phyloP scores from a whole-genome alignment of 1,140 invertebrate species.

The Cheumatopsyche charites region DNA sequence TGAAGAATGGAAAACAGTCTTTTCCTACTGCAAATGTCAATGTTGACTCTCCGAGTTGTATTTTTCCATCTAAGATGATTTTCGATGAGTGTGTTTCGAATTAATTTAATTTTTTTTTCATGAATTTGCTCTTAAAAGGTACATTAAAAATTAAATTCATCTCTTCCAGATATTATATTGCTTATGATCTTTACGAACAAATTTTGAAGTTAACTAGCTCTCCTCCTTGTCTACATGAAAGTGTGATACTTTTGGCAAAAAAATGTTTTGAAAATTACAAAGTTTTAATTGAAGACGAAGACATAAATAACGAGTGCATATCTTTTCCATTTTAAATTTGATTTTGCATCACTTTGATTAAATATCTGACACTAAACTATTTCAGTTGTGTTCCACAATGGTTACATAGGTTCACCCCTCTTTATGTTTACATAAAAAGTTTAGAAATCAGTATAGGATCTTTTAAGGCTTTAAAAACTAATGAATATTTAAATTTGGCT shows the following conservation, averaged over 20 bases:
- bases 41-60: constrained; percentile 29
- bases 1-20: constrained; percentile 36
- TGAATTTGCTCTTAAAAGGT: too few relatives aligned
- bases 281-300: constrained; percentile 5
- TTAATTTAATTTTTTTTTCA: too few relatives aligned
- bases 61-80: constrained; percentile 37
- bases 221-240: constrained; percentile 15
- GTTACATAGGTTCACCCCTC: constrained; percentile 36
- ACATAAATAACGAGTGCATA: constrained; percentile 19
- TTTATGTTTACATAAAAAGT: constrained; percentile 37
- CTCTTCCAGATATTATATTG: constrained; percentile 28
- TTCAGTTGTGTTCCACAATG: constrained; percentile 31
- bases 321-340: not conserved
- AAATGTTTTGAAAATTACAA: constrained; percentile 28
- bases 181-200: constrained; percentile 30
- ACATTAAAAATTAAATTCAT: not conserved
- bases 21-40: constrained; percentile 36
- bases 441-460: constrained; percentile 34
- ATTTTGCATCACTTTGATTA: not conserved
- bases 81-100: constrained; percentile 39
- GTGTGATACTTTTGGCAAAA: constrained; percentile 27
- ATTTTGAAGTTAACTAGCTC: constrained; percentile 21
- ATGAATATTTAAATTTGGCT: constrained; percentile 43
- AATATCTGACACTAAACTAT: not conserved
- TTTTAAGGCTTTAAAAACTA: constrained; percentile 34